phyloP scores from a whole-genome alignment of 2,113 vertebrate genomes.

The Dinomys branickii region DNA sequence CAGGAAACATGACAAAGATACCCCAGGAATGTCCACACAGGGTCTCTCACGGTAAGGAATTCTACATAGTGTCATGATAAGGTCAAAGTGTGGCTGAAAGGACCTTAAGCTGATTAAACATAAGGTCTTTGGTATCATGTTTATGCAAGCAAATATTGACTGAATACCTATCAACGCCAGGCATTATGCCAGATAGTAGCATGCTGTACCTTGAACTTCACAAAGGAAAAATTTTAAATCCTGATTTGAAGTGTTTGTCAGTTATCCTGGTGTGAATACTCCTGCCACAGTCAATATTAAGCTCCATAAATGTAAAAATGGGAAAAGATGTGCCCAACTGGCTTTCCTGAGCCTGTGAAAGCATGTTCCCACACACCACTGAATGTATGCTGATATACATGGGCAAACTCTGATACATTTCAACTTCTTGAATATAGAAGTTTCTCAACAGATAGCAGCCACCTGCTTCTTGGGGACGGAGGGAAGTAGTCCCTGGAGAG shows the following conservation, averaged over 20 bases:
- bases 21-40: not conserved
- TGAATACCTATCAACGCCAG: not conserved
- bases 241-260: conserved; percentile 2
- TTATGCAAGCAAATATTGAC: not conserved
- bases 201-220: not conserved
- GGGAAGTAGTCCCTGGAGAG: not conserved
- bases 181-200: not conserved
- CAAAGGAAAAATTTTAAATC: not conserved
- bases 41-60: not conserved
- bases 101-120: not conserved
- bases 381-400: not conserved
- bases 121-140: not conserved
- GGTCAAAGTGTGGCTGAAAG: not conserved
- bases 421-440: not conserved
- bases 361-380: not conserved
- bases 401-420: not conserved
- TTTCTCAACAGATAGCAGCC: not conserved
- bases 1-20: not conserved
- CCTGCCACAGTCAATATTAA: not conserved
- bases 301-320: not conserved
- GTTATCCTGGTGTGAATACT: not conserved
- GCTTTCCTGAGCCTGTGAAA: too few species aligned
- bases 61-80: not conserved
- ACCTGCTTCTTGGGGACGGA: not conserved
- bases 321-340: not conserved